Conservation (phyloP, 30 jellyfish, hydroid and myxozoan species). For the Aurelia aurita region DNA sequence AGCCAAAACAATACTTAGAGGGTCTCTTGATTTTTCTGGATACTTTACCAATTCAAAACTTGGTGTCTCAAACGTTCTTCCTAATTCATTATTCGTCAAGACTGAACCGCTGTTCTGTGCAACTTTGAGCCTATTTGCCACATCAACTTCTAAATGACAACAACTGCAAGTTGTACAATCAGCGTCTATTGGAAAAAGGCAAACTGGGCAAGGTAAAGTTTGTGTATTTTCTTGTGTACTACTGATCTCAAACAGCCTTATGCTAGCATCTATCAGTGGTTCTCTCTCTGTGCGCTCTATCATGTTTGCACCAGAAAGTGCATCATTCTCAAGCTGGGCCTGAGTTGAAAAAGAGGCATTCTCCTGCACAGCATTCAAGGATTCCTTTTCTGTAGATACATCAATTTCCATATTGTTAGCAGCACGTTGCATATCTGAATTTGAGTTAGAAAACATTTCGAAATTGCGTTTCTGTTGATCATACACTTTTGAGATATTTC, state of each 20-base stretch:
- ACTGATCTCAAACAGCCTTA: too few species aligned
- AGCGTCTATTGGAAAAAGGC: neutral
- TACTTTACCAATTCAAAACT: neutral
- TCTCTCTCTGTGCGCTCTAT: neutral
- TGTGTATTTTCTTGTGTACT: neutral
- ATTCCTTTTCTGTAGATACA: neutral
- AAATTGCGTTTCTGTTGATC: slow-evolving; percentile 1
- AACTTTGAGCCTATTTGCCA: neutral
- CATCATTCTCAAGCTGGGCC: neutral
- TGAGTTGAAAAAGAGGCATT: neutral
- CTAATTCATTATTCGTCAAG: slow-evolving; percentile 29
- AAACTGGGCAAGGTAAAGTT: neutral
- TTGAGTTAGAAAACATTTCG: neutral
- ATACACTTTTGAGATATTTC: neutral
- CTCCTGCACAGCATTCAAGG: neutral
- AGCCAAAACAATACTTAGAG: slow-evolving; percentile 40
- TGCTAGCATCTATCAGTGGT: too few species aligned
- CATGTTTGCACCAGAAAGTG: neutral
- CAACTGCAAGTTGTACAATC: slow-evolving; percentile 17
- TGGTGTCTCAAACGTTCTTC: neutral
- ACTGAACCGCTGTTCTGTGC: neutral
- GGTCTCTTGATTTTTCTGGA: slow-evolving; percentile 58
- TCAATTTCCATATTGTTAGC: neutral
- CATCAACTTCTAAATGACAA: slow-evolving; percentile 9
- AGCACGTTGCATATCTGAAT: too few species aligned